phyloP scores from a whole-genome alignment of 2,797 vertebrate species.

The Paramormyrops hopkinsi region DNA sequence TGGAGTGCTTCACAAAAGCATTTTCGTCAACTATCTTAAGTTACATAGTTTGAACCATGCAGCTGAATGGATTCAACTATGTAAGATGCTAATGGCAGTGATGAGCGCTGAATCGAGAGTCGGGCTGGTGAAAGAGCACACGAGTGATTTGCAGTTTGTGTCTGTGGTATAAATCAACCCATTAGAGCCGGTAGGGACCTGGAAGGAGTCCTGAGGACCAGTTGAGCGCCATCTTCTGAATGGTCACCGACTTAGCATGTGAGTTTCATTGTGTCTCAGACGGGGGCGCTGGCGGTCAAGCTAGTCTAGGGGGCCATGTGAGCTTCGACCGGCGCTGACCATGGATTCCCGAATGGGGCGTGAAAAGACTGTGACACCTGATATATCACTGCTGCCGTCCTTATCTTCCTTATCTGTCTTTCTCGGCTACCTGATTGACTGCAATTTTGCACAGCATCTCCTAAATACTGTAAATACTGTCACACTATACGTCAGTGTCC shows the following conservation, averaged over 20 bases:
- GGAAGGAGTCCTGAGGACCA: neutral
- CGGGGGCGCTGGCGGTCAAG: neutral
- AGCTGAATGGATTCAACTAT: neutral
- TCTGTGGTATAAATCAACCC: neutral
- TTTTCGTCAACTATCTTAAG: neutral
- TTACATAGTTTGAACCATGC: neutral
- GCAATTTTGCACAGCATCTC: neutral
- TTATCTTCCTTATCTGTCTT: neutral
- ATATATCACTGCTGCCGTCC: neutral
- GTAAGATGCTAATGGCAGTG: neutral
- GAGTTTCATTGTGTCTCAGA: neutral
- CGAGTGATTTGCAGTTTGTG: neutral
- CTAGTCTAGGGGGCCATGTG: neutral
- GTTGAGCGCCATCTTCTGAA: neutral
- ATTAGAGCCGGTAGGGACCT: neutral
- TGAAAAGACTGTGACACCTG: neutral
- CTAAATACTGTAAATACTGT: neutral
- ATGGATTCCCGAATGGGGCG: neutral
- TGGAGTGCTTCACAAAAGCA: neutral
- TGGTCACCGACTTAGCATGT: neutral
- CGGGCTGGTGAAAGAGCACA: neutral
- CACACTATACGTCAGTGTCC: neutral
- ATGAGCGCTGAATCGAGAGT: neutral
- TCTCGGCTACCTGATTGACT: neutral
- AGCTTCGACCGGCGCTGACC: neutral